phyloP scores from a whole-genome alignment of 2,113 vertebrate species.

The Carassius gibelio region DNA sequence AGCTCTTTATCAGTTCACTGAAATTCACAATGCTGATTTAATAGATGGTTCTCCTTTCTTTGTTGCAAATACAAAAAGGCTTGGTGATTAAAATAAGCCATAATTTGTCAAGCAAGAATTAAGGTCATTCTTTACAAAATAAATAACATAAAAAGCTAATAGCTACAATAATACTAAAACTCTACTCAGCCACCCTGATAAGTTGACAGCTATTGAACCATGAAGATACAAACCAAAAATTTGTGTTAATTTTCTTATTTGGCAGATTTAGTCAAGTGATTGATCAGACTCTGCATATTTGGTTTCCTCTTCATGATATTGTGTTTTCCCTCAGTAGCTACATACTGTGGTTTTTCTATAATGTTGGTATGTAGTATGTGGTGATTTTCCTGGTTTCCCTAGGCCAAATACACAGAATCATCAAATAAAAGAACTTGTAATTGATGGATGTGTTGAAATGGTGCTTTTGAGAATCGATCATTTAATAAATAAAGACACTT shows the following conservation, averaged over 20 bases:
- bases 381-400: not conserved
- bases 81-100: not conserved
- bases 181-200: not conserved
- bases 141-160: not conserved
- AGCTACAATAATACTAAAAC: not conserved
- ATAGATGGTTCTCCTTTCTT: not conserved
- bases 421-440: not conserved
- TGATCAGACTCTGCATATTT: not conserved
- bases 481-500: constrained; percentile 14
- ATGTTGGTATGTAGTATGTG: not conserved
- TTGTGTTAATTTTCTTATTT: not conserved
- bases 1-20: not conserved
- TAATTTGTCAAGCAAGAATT: not conserved
- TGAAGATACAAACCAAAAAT: not conserved
- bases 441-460: not conserved
- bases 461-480: not conserved
- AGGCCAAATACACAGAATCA: not conserved
- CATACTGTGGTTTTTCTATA: not conserved
- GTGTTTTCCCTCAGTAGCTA: not conserved
- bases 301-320: not conserved
- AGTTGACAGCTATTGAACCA: not conserved
- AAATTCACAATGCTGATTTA: not conserved
- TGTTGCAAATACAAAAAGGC: not conserved
- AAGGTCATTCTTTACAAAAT: not conserved
- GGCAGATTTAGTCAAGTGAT: not conserved